phyloP scores from a whole-genome alignment of 2,888 invertebrate species.

The Cephus sareptanus region DNA sequence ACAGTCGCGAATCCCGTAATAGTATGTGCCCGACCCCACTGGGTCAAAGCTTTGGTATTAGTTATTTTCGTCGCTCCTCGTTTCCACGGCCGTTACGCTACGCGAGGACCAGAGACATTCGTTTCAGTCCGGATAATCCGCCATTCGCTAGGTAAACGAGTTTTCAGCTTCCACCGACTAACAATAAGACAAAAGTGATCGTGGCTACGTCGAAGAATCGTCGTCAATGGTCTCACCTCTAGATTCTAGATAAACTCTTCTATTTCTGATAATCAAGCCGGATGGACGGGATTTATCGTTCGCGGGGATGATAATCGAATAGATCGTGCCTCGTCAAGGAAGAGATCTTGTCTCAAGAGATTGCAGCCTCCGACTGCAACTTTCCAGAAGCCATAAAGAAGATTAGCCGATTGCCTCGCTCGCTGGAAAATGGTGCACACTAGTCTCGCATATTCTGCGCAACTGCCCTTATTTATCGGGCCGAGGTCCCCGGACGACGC shows the following conservation, averaged over 20 bases:
- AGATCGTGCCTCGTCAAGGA: neutral
- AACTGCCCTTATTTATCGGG: neutral
- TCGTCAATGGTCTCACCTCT: neutral
- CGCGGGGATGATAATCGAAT: neutral
- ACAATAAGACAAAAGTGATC: neutral
- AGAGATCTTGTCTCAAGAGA: neutral
- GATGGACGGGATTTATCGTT: neutral
- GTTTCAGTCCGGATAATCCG: neutral
- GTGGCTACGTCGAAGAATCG: neutral
- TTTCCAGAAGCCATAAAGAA: constrained; percentile 37
- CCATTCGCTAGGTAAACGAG: neutral
- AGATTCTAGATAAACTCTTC: neutral
- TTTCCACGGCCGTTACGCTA: neutral
- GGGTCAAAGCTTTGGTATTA: neutral
- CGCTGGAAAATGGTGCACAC: constrained; percentile 15
- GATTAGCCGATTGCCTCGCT: constrained; percentile 39
- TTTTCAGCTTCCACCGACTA: neutral
- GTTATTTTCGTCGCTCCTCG: neutral
- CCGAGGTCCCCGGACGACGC: neutral
- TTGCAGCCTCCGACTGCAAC: neutral
- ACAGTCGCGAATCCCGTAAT: neutral
- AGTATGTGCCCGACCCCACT: neutral
- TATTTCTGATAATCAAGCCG: neutral
- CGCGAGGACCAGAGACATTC: neutral
- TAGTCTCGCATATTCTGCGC: neutral